Conservation (phyloP, 2,888 invertebrate genomes). For the Seira sanloemensis region DNA sequence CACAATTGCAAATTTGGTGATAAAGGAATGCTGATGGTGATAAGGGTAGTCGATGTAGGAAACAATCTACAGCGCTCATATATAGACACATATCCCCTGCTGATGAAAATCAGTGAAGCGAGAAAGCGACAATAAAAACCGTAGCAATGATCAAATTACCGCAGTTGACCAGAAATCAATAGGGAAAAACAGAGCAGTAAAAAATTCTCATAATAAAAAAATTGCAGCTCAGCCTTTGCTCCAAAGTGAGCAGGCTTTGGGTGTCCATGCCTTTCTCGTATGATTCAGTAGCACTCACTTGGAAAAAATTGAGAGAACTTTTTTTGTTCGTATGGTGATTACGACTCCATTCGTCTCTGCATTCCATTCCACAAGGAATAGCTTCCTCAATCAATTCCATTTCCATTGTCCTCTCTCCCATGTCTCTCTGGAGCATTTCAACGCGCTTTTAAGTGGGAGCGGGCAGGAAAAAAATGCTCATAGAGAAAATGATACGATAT, state of each 20-base stretch:
- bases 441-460: too few relatives aligned
- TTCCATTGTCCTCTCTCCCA: neutral
- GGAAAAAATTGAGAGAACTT: neutral
- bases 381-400: neutral
- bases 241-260: too few relatives aligned
- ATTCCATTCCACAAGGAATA: neutral
- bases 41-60: too few relatives aligned
- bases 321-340: too few relatives aligned
- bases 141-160: neutral
- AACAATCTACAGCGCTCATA: too few relatives aligned
- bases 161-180: neutral
- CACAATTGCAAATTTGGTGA: too few relatives aligned
- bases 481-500: neutral
- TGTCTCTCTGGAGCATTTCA: neutral
- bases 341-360: neutral
- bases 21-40: too few relatives aligned
- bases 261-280: too few relatives aligned
- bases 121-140: neutral
- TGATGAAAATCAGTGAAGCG: neutral
- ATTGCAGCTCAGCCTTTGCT: too few relatives aligned
- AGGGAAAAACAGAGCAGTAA: neutral
- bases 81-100: too few relatives aligned
- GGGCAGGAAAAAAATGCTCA: too few relatives aligned
- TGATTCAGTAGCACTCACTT: neutral
- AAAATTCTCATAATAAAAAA: neutral